Percentiles rank a stretch among this genome's conserved stretches.
These are phyloP conservation scores for Ammodytes marinus DNA, from an alignment of 2,113 vertebrate genomes.

Conservation along the genomic window DNA sequence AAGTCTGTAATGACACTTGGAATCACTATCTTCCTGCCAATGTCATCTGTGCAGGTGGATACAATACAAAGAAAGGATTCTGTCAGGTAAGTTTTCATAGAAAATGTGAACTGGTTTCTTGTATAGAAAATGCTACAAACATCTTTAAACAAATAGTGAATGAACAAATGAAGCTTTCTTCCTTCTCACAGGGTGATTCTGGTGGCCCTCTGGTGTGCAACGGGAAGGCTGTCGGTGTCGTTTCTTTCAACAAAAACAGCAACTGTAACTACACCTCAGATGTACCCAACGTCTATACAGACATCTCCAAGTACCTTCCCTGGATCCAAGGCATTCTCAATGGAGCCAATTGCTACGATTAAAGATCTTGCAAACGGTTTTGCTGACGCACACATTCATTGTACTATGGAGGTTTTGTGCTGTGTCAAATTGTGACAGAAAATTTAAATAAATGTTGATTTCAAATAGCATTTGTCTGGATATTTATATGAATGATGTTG, in stretches of 20 bases:
- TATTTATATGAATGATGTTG: neutral
- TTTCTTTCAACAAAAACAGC: constrained; percentile 71
- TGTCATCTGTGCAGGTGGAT: constrained; percentile 75
- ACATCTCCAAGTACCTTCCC: constrained; percentile 59
- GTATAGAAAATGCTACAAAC: neutral
- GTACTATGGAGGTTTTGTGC: neutral
- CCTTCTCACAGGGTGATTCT: constrained; percentile 86
- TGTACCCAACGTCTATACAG: constrained; percentile 74
- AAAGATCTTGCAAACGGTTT: neutral
- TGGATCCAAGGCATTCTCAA: constrained; percentile 16
- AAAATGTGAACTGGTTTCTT: neutral
- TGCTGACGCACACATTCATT: neutral
- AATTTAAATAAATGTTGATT: neutral
- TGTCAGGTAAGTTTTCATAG: constrained; percentile 69
- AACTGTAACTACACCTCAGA: constrained; percentile 69
- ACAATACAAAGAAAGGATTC: constrained; percentile 38
- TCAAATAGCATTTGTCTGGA: too few species aligned
- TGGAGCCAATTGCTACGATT: neutral
- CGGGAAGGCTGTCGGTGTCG: constrained; percentile 80
- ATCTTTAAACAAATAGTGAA: neutral
- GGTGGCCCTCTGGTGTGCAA: constrained; percentile 88
- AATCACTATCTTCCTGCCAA: constrained; percentile 59
- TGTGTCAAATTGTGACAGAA: neutral
- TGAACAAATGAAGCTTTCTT: neutral
- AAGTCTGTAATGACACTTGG: too few species aligned